Conservation (phyloP, 2,113 vertebrate genomes). For the Reinhardtius hippoglossoides region DNA sequence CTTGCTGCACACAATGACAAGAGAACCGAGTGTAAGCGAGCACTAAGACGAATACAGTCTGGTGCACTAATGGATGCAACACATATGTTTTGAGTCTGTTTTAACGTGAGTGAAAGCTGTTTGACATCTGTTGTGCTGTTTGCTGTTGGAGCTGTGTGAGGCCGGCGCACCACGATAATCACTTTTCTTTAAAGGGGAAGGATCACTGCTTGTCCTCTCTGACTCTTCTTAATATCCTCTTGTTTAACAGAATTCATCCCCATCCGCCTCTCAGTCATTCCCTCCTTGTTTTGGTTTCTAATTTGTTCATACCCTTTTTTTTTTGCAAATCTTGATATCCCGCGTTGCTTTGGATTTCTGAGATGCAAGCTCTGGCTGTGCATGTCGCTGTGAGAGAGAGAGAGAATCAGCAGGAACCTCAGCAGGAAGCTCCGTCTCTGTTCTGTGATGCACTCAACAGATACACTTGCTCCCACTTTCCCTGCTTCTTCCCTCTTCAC, state of each 20-base stretch:
- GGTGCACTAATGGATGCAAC: conserved; percentile 48
- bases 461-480: background rate
- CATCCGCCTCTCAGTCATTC: background rate
- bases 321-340: background rate
- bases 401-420: background rate
- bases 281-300: background rate
- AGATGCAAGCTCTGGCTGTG: background rate
- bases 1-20: background rate
- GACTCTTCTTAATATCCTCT: too few species aligned
- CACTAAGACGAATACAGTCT: conserved; percentile 16
- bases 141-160: background rate
- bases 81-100: conserved; percentile 54
- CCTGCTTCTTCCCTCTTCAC: background rate
- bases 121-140: conserved; percentile 59
- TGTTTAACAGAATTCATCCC: background rate
- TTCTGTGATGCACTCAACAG: background rate
- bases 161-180: too few species aligned
- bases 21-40: conserved; percentile 10
- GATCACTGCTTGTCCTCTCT: too few species aligned
- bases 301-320: conserved; percentile 6
- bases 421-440: background rate
- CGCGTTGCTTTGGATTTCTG: background rate
- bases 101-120: conserved; percentile 56
- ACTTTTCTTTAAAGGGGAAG: too few species aligned
- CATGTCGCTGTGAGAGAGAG: background rate